phyloP scores from a whole-genome alignment of 2,797 vertebrate species.

The Tolypeutes matacus region DNA sequence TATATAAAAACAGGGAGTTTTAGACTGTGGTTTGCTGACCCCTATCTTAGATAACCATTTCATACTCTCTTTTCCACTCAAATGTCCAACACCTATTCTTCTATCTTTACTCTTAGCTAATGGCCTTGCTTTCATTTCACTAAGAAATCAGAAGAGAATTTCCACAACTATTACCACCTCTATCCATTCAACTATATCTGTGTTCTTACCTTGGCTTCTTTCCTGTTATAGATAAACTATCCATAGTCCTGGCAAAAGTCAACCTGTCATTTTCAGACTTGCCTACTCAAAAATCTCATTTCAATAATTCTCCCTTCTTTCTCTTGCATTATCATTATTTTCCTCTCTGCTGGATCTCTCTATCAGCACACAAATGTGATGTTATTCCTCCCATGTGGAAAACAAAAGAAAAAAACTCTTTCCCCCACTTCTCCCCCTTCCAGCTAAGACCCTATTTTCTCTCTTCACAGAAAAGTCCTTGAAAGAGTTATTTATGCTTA shows the following conservation, averaged over 20 bases:
- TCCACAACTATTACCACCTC: not conserved
- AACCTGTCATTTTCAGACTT: slow-evolving; percentile 17
- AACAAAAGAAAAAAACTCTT: slow-evolving; percentile 48
- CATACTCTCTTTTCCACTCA: slow-evolving; percentile 12
- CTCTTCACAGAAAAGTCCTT: slow-evolving; percentile 5
- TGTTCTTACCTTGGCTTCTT: not conserved
- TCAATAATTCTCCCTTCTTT: not conserved
- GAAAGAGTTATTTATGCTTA: slow-evolving; percentile 37
- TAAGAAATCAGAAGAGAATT: slow-evolving; percentile 1
- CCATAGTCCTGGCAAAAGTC: not conserved
- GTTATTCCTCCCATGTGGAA: slow-evolving; percentile 40
- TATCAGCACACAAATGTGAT: not conserved
- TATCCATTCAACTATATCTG: not conserved
- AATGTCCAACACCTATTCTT: slow-evolving; percentile 14
- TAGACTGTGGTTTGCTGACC: not conserved
- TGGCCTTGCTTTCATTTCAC: not conserved
- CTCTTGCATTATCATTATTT: slow-evolving; percentile 14
- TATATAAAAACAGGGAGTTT: slow-evolving; percentile 19
- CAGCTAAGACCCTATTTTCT: not conserved
- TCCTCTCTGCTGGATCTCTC: not conserved
- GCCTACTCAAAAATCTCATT: slow-evolving; percentile 3
- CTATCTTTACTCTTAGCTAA: not conserved
- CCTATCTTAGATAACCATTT: slow-evolving; percentile 8
- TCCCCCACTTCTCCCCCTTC: not conserved
- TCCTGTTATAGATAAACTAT: not conserved